A percentile compares a stretch with the other conserved stretches of the same genome.
phyloP scores from a whole-genome alignment of 2,888 invertebrate genomes.

The Adineta ricciae region DNA sequence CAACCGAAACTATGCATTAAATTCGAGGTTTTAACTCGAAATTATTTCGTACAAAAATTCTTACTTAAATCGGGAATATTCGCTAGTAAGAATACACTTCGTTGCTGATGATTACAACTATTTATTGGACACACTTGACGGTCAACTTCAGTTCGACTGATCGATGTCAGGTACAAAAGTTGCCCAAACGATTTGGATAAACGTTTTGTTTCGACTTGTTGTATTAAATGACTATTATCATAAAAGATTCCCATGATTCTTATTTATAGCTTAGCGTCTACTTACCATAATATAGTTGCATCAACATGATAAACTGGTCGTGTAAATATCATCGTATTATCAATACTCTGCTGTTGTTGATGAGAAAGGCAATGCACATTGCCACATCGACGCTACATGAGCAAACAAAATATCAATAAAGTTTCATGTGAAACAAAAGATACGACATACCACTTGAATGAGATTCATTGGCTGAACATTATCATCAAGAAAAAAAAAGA shows the following conservation, averaged over 20 bases:
- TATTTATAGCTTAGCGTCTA: neutral
- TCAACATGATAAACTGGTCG: constrained; percentile 16
- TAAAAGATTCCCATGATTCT: too few species aligned
- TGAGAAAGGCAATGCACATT: neutral
- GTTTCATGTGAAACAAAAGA: neutral
- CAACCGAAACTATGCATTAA: neutral
- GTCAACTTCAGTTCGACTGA: neutral
- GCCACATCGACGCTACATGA: neutral
- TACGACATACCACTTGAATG: neutral
- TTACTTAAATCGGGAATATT: constrained; percentile 5
- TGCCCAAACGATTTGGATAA: neutral
- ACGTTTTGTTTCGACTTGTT: neutral
- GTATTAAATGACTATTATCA: neutral
- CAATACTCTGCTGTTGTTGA: neutral
- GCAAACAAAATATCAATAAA: neutral
- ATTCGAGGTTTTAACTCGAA: too few species aligned
- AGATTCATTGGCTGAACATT: neutral
- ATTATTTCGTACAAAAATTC: too few species aligned
- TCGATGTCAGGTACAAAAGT: neutral
- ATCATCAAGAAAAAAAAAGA: neutral
- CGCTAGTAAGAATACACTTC: neutral
- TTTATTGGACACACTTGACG: neutral
- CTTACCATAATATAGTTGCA: neutral
- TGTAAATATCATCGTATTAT: neutral
- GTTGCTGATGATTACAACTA: neutral